A percentile compares a stretch with the other conserved stretches of the same genome.
These are phyloP conservation scores for Epiblema foenella DNA, from an alignment of 2,888 invertebrate species.

Conservation along the genomic window DNA sequence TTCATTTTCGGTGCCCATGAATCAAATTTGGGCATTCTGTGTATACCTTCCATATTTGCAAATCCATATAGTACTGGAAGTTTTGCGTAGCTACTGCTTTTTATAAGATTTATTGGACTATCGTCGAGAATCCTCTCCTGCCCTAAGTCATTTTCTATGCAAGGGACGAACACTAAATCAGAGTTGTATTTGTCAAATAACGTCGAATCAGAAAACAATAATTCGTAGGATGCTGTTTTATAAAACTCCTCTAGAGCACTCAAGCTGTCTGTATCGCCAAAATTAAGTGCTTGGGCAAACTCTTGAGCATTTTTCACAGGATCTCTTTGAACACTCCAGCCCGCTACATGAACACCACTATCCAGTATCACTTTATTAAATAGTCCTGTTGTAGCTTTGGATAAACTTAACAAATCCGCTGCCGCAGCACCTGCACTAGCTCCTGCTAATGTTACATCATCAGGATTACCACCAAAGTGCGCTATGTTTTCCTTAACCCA, in stretches of 20 bases:
- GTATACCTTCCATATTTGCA: slow-evolving; percentile 21
- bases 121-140: slow-evolving; percentile 57
- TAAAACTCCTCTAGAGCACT: slow-evolving; percentile 19
- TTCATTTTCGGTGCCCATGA: slow-evolving; percentile 3
- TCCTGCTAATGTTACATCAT: slow-evolving; percentile 29
- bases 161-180: slow-evolving; percentile 6
- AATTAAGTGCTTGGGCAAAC: slow-evolving; percentile 5
- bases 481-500: slow-evolving; percentile 34
- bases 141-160: slow-evolving; percentile 21
- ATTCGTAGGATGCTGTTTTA: slow-evolving; percentile 11
- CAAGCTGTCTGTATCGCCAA: neutral
- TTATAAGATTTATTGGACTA: slow-evolving; percentile 58
- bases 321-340: slow-evolving; percentile 28
- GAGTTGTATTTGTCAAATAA: neutral
- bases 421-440: slow-evolving; percentile 20
- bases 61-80: slow-evolving; percentile 17
- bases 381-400: slow-evolving; percentile 10
- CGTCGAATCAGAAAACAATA: slow-evolving; percentile 14
- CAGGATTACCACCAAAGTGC: slow-evolving; percentile 27
- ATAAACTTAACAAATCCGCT: slow-evolving; percentile 20
- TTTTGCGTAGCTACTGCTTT: slow-evolving; percentile 52
- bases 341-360: slow-evolving; percentile 7
- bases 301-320: slow-evolving; percentile 19
- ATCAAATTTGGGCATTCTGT: neutral
- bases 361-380: slow-evolving; percentile 24